phyloP scores from a whole-genome alignment of 2,888 invertebrate species.

The Brachyptera putata region DNA sequence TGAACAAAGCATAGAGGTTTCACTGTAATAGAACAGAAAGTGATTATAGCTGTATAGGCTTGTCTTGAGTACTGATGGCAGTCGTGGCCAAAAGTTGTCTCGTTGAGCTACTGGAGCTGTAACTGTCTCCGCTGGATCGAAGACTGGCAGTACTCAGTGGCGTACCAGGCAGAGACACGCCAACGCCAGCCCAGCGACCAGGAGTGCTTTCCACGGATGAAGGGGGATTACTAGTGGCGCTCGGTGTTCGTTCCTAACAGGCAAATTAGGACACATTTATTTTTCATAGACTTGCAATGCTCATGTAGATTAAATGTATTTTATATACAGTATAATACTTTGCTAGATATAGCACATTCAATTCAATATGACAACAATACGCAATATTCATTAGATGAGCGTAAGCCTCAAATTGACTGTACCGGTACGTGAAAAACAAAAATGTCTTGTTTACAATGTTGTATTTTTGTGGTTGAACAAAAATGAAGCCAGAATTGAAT shows the following conservation, averaged over 20 bases:
- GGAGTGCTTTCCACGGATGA: slow-evolving; percentile 45
- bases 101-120: slow-evolving; percentile 76
- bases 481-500: too few species aligned
- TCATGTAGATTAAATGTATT: too few species aligned
- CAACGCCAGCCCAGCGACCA: slow-evolving; percentile 36
- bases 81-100: slow-evolving; percentile 62
- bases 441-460: too few species aligned
- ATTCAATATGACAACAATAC: too few species aligned
- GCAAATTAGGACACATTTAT: neutral
- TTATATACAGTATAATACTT: too few species aligned
- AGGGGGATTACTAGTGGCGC: slow-evolving; percentile 1
- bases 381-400: too few species aligned
- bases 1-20: too few species aligned
- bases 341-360: too few species aligned
- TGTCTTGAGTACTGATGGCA: slow-evolving; percentile 10
- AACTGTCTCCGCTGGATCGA: slow-evolving; percentile 76
- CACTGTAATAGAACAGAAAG: too few species aligned
- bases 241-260: neutral
- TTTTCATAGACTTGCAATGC: neutral
- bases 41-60: neutral
- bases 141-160: slow-evolving; percentile 55
- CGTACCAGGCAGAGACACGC: slow-evolving; percentile 52
- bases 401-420: too few species aligned
- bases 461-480: too few species aligned
- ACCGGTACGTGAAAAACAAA: too few species aligned